Conservation (phyloP, 2,888 invertebrate genomes). For the Mythimna vitellina region DNA sequence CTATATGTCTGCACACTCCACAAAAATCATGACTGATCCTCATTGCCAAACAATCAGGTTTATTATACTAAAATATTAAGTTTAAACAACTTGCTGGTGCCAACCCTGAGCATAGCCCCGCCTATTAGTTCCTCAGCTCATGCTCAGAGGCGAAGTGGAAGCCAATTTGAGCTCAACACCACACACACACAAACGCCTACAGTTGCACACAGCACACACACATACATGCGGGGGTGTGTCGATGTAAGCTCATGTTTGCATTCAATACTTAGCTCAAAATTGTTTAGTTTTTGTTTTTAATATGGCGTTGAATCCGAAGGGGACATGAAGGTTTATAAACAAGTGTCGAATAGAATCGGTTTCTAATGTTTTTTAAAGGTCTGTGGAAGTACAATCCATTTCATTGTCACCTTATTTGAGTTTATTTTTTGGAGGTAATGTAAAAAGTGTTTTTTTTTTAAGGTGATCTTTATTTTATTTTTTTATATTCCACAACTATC, state of each 20-base stretch:
- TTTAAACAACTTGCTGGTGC: conserved; percentile 18
- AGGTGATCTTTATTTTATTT: too few relatives aligned
- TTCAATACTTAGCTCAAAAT: conserved; percentile 39
- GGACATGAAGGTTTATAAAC: background rate
- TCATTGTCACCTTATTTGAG: too few relatives aligned
- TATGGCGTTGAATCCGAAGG: background rate
- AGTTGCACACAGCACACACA: background rate
- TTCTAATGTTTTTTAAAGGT: too few relatives aligned
- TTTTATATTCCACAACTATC: too few relatives aligned
- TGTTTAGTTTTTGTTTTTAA: conserved; percentile 26
- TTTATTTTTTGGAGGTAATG: too few relatives aligned
- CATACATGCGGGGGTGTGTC: conserved; percentile 9
- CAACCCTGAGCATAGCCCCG: conserved; percentile 80
- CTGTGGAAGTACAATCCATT: too few relatives aligned
- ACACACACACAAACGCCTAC: conserved; percentile 58
- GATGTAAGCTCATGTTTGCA: conserved; percentile 29
- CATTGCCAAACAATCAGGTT: too few relatives aligned
- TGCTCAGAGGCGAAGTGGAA: conserved; percentile 84
- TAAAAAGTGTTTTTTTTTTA: too few relatives aligned
- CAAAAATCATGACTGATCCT: too few relatives aligned
- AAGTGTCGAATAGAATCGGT: background rate
- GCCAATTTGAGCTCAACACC: conserved; percentile 84
- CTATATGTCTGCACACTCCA: too few relatives aligned
- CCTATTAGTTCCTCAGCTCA: conserved; percentile 81
- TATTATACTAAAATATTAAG: background rate